Percentiles rank a stretch among this genome's conserved stretches.
Evolutionary conservation across 2,113 vertebrate species (phyloP).

Genomic region (Mugil cephalus): DNA sequence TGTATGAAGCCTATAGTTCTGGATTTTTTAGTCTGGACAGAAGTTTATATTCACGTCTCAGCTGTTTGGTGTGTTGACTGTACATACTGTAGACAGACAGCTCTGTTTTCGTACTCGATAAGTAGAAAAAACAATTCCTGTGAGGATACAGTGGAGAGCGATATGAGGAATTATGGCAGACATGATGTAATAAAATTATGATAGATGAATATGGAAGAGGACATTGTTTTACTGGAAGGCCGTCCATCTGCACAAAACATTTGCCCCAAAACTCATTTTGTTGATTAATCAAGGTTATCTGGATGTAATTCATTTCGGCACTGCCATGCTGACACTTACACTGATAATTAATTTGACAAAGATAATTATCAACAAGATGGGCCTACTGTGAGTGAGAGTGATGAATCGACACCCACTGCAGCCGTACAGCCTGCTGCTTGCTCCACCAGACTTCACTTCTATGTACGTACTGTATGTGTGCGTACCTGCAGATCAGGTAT

Average conservation of each 20-base stretch:
- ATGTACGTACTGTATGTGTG: constrained; percentile 10
- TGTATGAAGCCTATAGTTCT: background rate
- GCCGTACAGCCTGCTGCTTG: constrained; percentile 49
- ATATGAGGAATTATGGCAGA: constrained; percentile 6
- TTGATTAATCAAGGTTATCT: constrained; percentile 79
- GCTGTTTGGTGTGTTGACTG: constrained; percentile 22
- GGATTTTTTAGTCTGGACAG: background rate
- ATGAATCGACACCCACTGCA: constrained; percentile 70
- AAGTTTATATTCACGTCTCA: constrained; percentile 24
- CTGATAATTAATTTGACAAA: constrained; percentile 77
- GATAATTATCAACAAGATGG: constrained; percentile 76
- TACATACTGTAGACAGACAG: constrained; percentile 38
- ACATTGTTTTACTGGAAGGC: constrained; percentile 38
- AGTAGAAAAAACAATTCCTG: constrained; percentile 36
- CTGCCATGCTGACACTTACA: constrained; percentile 70
- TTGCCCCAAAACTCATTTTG: constrained; percentile 67
- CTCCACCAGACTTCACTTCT: constrained; percentile 36
- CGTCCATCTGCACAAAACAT: constrained; percentile 56
- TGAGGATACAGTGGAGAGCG: constrained; percentile 17
- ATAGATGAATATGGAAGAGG: constrained; percentile 43
- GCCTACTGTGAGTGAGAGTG: constrained; percentile 62
- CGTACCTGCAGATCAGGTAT: constrained; percentile 45
- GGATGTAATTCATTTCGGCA: constrained; percentile 69
- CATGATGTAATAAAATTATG: constrained; percentile 20
- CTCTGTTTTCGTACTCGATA: constrained; percentile 51